Conservation (phyloP, 2,888 invertebrate genomes). For the Nesidiocoris tenuis region DNA sequence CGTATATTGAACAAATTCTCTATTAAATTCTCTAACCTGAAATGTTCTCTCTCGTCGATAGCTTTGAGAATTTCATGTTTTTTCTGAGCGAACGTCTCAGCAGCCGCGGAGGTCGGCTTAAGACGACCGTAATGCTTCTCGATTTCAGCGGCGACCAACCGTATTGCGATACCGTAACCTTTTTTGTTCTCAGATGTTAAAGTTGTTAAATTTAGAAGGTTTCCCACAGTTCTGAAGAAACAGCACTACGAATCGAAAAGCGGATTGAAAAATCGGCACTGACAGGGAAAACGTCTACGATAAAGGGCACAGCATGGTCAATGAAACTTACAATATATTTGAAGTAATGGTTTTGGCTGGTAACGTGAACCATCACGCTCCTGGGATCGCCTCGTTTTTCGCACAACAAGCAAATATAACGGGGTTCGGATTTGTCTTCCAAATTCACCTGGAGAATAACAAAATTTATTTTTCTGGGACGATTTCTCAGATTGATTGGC, state of each 20-base stretch:
- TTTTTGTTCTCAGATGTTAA: constrained; percentile 60
- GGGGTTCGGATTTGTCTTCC: constrained; percentile 60
- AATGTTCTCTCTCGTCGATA: constrained; percentile 68
- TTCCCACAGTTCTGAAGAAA: constrained; percentile 62
- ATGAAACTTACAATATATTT: constrained; percentile 64
- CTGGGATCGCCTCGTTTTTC: constrained; percentile 76
- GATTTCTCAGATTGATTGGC: too few relatives aligned
- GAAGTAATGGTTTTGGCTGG: constrained; percentile 72
- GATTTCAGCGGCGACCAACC: constrained; percentile 65
- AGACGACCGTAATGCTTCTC: constrained; percentile 73
- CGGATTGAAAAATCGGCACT: too few relatives aligned
- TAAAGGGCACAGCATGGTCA: too few relatives aligned
- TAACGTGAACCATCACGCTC: constrained; percentile 75
- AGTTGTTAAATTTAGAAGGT: constrained; percentile 63
- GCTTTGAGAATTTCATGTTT: constrained; percentile 59
- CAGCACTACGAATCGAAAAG: constrained; percentile 53
- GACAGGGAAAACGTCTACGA: too few relatives aligned
- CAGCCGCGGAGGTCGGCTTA: constrained; percentile 65
- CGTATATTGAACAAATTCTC: too few relatives aligned
- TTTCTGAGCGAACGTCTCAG: constrained; percentile 67
- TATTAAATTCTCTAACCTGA: too few relatives aligned
- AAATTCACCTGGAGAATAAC: constrained; percentile 23
- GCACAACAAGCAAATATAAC: constrained; percentile 76
- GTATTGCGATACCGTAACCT: constrained; percentile 56
- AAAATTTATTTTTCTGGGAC: too few relatives aligned